phyloP scores from a whole-genome alignment of 2,797 vertebrate genomes.

The Phrynocephalus vlangalii region DNA sequence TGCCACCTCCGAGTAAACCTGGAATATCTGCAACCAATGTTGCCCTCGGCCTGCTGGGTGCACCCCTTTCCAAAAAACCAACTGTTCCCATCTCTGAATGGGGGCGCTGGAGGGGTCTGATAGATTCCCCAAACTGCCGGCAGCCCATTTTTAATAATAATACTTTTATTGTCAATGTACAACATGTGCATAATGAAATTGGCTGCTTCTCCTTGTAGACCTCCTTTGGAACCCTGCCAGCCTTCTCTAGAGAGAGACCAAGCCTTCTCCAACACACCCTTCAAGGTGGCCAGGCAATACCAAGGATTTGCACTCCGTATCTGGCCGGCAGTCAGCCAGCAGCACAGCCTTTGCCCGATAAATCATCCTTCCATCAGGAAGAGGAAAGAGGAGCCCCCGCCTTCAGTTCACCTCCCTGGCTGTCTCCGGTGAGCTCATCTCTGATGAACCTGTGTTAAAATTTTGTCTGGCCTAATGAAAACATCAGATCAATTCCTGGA shows the following conservation, averaged over 20 bases:
- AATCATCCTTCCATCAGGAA: not conserved
- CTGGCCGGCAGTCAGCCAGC: not conserved
- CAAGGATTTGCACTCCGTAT: not conserved
- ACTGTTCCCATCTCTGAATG: too few relatives aligned
- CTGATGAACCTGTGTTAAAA: not conserved
- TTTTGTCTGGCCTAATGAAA: conserved; percentile 38
- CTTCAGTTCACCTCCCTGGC: not conserved
- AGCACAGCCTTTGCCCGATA: not conserved
- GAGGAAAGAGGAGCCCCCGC: not conserved
- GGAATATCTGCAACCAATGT: too few relatives aligned
- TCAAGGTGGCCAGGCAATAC: not conserved
- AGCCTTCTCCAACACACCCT: too few relatives aligned
- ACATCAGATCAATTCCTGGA: conserved; percentile 34
- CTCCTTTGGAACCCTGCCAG: not conserved
- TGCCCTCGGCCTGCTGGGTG: too few relatives aligned
- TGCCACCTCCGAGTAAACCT: too few relatives aligned
- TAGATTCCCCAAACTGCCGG: too few relatives aligned
- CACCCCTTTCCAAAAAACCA: too few relatives aligned
- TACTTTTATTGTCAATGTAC: too few relatives aligned
- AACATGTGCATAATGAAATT: not conserved
- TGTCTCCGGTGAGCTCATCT: not conserved
- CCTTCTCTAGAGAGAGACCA: not conserved
- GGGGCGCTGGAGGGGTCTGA: too few relatives aligned
- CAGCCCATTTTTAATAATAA: too few relatives aligned
- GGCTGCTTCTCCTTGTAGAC: not conserved